These are phyloP conservation scores for Ichneumoninae sp. DNA, from an alignment of 2,888 invertebrate genomes.

Conservation along the genomic window DNA sequence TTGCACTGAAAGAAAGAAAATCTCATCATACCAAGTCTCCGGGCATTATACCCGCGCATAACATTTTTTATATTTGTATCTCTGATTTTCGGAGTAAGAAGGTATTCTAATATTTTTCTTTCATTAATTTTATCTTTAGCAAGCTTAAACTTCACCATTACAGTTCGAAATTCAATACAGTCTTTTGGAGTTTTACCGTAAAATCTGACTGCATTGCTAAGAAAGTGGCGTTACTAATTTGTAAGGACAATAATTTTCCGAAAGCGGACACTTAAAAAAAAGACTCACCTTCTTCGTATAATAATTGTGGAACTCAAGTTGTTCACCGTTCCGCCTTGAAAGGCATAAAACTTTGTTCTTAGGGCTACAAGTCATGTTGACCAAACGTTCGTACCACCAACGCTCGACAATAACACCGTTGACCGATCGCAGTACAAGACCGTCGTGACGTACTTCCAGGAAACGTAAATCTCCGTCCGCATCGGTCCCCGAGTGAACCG, in stretches of 20 bases:
- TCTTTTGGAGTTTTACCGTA: neutral
- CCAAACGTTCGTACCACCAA: conserved; percentile 99
- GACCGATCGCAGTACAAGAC: conserved; percentile 92
- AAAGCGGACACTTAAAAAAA: neutral
- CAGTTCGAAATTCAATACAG: neutral
- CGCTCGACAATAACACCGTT: conserved; percentile 95
- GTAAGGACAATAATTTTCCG: neutral
- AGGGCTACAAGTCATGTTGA: conserved; percentile 99
- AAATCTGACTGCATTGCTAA: neutral
- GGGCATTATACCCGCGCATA: neutral
- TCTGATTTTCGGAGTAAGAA: neutral
- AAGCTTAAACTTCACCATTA: neutral
- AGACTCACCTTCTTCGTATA: conserved; percentile 96
- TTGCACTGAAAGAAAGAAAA: conserved; percentile 91
- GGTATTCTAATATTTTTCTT: conserved; percentile 4
- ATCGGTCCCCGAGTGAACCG: conserved; percentile 98
- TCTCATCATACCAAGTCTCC: neutral
- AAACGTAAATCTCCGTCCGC: conserved; percentile 94
- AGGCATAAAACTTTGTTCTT: conserved; percentile 98
- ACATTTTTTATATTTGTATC: neutral
- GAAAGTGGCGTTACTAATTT: neutral
- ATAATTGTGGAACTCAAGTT: conserved; percentile 98
- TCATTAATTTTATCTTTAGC: neutral
- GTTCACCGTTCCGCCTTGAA: conserved; percentile 97
- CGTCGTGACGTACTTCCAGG: conserved; percentile 98